Percentiles rank a stretch among this genome's conserved stretches.
Conservation (phyloP, 1,140 invertebrate genomes). For the Anthonomus grandis region DNA sequence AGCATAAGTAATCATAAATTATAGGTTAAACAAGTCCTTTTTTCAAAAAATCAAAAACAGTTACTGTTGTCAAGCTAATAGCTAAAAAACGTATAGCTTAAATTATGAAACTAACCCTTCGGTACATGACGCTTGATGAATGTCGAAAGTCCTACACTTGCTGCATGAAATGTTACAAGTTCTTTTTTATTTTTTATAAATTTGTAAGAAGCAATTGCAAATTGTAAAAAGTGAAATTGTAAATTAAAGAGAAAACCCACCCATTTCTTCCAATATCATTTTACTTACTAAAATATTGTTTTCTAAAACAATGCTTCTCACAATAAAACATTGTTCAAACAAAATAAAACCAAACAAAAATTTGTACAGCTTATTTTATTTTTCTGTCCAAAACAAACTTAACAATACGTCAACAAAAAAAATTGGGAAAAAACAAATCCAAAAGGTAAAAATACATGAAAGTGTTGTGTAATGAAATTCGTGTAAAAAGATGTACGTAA, state of each 20-base stretch:
- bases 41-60: conserved; percentile 13
- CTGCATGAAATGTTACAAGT: conserved; percentile 44
- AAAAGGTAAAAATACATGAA: too few species aligned
- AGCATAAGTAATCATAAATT: too few species aligned
- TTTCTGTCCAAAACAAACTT: conserved; percentile 31
- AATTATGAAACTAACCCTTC: conserved; percentile 46
- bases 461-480: too few species aligned
- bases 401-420: conserved; percentile 29
- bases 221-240: neutral
- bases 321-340: neutral
- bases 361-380: conserved; percentile 26
- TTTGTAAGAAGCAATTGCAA: neutral
- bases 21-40: conserved; percentile 12
- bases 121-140: conserved; percentile 43
- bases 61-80: conserved; percentile 32
- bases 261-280: too few species aligned
- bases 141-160: conserved; percentile 45
- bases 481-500: too few species aligned
- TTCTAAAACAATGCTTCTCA: neutral
- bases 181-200: conserved; percentile 16
- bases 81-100: conserved; percentile 27
- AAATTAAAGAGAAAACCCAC: too few species aligned
- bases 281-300: neutral
- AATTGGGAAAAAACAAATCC: conserved; percentile 27
- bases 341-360: conserved; percentile 9